These are phyloP conservation scores for Caenorhabditis auriculariae DNA, from an alignment of 2,888 invertebrate genomes.

Conservation along the genomic window DNA sequence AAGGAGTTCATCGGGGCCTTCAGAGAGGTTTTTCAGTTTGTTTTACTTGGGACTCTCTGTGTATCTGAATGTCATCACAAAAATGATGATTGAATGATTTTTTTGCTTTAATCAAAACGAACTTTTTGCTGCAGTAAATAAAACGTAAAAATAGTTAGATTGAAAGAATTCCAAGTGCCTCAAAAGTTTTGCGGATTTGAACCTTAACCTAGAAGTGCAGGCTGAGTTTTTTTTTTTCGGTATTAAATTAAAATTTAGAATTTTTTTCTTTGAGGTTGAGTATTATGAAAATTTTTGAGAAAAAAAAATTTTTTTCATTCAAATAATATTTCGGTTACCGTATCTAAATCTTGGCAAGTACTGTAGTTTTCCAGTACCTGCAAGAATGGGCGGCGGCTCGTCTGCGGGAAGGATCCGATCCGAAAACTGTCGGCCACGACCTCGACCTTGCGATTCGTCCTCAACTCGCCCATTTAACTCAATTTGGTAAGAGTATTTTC, in stretches of 20 bases:
- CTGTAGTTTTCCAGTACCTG: too few relatives aligned
- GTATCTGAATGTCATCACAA: too few relatives aligned
- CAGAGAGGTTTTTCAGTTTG: conserved; percentile 23
- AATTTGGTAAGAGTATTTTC: conserved; percentile 26
- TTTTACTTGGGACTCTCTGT: too few relatives aligned
- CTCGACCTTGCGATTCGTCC: conserved; percentile 38
- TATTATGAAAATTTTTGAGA: background rate
- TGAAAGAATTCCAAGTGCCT: too few relatives aligned
- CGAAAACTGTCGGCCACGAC: conserved; percentile 16
- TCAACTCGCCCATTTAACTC: conserved; percentile 44
- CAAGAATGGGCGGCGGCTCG: conserved; percentile 19
- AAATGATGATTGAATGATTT: too few relatives aligned
- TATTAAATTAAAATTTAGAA: too few relatives aligned
- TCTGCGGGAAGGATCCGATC: conserved; percentile 1
- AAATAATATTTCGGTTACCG: conserved; percentile 16
- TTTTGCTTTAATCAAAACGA: background rate
- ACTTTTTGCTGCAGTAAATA: background rate
- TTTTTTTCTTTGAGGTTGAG: too few relatives aligned
- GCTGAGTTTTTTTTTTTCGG: too few relatives aligned
- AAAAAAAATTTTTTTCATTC: conserved; percentile 5
- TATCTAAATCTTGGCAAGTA: too few relatives aligned
- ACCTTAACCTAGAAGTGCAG: too few relatives aligned
- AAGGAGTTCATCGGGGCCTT: conserved; percentile 41
- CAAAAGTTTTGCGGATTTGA: too few relatives aligned
- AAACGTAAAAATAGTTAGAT: background rate